Evolutionary conservation across 2,797 vertebrate genomes (phyloP), one percentile per base, ranked within the genome.

Genomic region (Ptychadena robeensis): DNA sequence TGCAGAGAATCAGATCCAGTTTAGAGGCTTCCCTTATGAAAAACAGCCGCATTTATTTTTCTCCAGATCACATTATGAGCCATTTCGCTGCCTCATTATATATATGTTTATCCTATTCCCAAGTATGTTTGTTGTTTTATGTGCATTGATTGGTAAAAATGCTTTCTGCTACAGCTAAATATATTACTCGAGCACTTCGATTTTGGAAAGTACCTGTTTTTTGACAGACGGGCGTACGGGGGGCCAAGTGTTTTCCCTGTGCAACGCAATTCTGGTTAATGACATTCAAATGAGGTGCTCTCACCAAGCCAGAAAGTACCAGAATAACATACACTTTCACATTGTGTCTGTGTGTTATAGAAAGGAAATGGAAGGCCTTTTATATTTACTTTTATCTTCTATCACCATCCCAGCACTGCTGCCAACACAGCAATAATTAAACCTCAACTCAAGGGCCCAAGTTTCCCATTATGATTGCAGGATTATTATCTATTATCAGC

Each of bases 1-100:
- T 71, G 75, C 84, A 1, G 74, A 38, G 34, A 89, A 82, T 87
- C 65, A 86, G 48, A 64, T 63, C n/a, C 71, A 63, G 78, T 73
- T 66, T 80, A 75, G 48, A 67, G 53, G 61, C 67, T 74, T 79
- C 32, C 31, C 61, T 37, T 85, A 64, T 79, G 31, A 67, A 79
- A 67, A 73, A 27, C 63, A 61, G 32, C 22, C 64, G 14, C 12
- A 57, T 78, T 57, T 14, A 37, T 75, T 75, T 27, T 37, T 75
- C 37, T 44, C 57, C 67, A 32, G 28, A 32, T 27, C 15, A 11
- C 64, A 37, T 34, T 67, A 53, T 67, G 15, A 34, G 32, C 74
- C 74, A 66, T 67, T 77, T 77, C 66, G 28, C 22, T 30, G 57
- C 18, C 64, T 75, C 27, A 40, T 75, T 30, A 34, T 57, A 59